Conservation (phyloP, 2,888 invertebrate genomes). For the Sphaerophoria taeniata region DNA sequence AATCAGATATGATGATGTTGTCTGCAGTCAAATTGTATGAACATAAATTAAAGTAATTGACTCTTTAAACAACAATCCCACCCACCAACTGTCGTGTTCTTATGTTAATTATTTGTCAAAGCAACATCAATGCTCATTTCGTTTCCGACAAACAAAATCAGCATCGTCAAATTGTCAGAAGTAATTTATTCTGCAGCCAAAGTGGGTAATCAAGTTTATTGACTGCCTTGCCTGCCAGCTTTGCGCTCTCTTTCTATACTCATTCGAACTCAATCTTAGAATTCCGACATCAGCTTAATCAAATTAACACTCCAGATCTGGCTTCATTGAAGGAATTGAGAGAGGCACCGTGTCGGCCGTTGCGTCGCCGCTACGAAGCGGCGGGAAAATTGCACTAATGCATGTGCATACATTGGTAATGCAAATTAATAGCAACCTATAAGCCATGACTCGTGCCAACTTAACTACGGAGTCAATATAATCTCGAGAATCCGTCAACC, state of each 20-base stretch:
- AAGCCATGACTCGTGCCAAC: slow-evolving; percentile 45
- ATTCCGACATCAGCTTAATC: slow-evolving; percentile 71
- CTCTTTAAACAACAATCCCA: slow-evolving; percentile 37
- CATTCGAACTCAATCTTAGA: slow-evolving; percentile 58
- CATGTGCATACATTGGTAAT: slow-evolving; percentile 72
- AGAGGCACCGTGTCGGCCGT: slow-evolving; percentile 13
- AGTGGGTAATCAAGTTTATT: slow-evolving; percentile 28
- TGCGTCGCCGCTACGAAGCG: not conserved
- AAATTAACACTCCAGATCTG: slow-evolving; percentile 69
- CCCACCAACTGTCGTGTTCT: slow-evolving; percentile 20
- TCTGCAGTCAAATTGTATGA: not conserved
- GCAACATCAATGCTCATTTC: slow-evolving; percentile 23
- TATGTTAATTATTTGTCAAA: slow-evolving; percentile 27
- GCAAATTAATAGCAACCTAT: slow-evolving; percentile 70
- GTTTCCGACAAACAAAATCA: slow-evolving; percentile 43
- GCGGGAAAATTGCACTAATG: slow-evolving; percentile 59
- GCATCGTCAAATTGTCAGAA: slow-evolving; percentile 55
- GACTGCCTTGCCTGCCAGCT: slow-evolving; percentile 20
- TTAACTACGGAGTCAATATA: slow-evolving; percentile 45
- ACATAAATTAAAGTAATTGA: slow-evolving; percentile 12
- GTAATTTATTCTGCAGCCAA: slow-evolving; percentile 47
- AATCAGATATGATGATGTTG: not conserved
- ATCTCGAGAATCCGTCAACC: slow-evolving; percentile 69
- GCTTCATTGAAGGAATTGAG: slow-evolving; percentile 25
- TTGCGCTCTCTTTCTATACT: not conserved